Evolutionary conservation across 2,888 invertebrate genomes (phyloP).

Genomic region (Drosophila kanekoi): DNA sequence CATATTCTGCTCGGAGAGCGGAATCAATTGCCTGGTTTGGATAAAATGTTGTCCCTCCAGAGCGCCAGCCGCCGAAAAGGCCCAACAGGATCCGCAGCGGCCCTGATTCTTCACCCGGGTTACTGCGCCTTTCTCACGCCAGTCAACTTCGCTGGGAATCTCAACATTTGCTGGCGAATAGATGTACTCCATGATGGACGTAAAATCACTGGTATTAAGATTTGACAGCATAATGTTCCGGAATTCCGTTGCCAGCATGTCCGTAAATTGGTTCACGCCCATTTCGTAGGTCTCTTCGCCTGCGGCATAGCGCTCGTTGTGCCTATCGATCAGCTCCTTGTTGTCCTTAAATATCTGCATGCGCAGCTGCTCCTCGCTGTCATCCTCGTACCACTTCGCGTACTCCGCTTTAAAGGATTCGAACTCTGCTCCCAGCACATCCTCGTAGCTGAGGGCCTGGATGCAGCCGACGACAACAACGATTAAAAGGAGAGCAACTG

Average conservation of each 20-base stretch:
- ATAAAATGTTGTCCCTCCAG: slow-evolving; percentile 14
- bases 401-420: slow-evolving; percentile 86
- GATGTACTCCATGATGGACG: background rate
- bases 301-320: slow-evolving; percentile 90
- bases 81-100: slow-evolving; percentile 21
- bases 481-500: background rate
- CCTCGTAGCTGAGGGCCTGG: slow-evolving; percentile 7
- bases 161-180: background rate
- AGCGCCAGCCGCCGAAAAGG: slow-evolving; percentile 13
- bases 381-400: slow-evolving; percentile 88
- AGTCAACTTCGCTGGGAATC: slow-evolving; percentile 11
- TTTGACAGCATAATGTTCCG: slow-evolving; percentile 23
- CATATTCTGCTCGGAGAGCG: slow-evolving; percentile 28
- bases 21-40: background rate
- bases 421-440: slow-evolving; percentile 24
- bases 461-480: slow-evolving; percentile 3
- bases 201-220: slow-evolving; percentile 5
- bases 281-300: slow-evolving; percentile 89
- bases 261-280: slow-evolving; percentile 92
- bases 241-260: slow-evolving; percentile 94
- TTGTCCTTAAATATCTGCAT: slow-evolving; percentile 95
- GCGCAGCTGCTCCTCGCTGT: slow-evolving; percentile 92
- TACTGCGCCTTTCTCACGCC: slow-evolving; percentile 31
- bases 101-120: slow-evolving; percentile 19
- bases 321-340: slow-evolving; percentile 91